Conservation (phyloP, 2,113 vertebrate species). For the Mandrillus leucophaeus region DNA sequence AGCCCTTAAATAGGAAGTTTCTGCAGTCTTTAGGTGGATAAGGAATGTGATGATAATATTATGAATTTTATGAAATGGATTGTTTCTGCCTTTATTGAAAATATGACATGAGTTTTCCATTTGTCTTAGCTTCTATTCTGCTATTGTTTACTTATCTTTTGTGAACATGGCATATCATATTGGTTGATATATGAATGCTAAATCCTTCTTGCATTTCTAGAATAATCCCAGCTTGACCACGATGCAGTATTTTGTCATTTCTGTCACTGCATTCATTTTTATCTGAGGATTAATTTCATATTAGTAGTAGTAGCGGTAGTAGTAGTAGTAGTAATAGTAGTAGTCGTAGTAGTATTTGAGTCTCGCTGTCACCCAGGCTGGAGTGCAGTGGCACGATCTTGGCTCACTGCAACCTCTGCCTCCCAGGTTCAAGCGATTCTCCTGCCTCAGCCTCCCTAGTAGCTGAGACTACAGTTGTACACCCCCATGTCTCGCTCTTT, state of each 20-base stretch:
- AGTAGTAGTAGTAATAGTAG: no score
- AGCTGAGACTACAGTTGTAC: no score
- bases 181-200: not conserved
- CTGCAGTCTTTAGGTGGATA: not conserved
- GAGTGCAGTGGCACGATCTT: no score
- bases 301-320: no score
- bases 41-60: not conserved
- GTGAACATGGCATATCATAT: not conserved
- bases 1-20: not conserved
- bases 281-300: not conserved
- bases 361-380: no score
- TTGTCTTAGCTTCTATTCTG: not conserved
- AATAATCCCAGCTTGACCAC: not conserved
- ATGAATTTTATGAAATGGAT: not conserved
- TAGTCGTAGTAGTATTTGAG: no score
- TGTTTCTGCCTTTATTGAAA: not conserved
- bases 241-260: not conserved
- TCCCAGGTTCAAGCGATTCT: no score
- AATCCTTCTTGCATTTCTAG: not conserved
- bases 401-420: no score
- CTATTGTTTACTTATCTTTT: not conserved
- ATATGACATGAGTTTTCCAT: not conserved
- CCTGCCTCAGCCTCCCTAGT: no score
- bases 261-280: not conserved
- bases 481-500: not conserved